phyloP scores from a whole-genome alignment of 2,888 invertebrate genomes.

The Orchestes rusci region DNA sequence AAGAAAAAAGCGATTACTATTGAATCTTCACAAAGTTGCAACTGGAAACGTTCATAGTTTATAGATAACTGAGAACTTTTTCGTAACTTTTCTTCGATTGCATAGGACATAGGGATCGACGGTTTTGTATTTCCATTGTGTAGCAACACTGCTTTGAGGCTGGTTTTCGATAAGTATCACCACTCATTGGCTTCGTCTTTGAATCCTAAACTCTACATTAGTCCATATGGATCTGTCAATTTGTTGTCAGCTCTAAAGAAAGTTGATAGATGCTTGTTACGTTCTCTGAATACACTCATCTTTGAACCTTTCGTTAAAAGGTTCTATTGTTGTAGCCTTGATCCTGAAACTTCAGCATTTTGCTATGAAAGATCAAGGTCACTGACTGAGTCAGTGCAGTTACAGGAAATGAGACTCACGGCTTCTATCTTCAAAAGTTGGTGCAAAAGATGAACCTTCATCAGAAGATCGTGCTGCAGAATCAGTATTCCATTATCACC shows the following conservation, averaged over 20 bases:
- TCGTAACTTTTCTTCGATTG: not conserved
- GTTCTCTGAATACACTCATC: not conserved
- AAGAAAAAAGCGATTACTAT: constrained; percentile 3
- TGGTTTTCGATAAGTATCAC: not conserved
- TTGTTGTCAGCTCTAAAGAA: not conserved
- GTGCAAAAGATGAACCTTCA: not conserved
- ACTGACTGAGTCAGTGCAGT: not conserved
- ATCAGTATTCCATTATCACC: not conserved
- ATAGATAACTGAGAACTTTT: too few species aligned
- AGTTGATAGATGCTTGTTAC: not conserved
- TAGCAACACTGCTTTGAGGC: constrained; percentile 1
- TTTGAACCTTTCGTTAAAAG: not conserved
- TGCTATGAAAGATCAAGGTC: not conserved
- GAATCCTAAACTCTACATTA: not conserved
- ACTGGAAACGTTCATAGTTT: constrained; percentile 2
- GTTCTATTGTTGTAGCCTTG: constrained; percentile 1
- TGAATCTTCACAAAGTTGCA: constrained; percentile 4
- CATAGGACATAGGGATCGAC: not conserved
- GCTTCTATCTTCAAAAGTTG: not conserved
- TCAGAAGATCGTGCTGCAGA: not conserved
- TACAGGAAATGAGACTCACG: not conserved
- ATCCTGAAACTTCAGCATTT: not conserved
- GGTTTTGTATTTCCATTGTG: constrained; percentile 1
- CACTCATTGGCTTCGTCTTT: not conserved
- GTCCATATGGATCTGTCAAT: not conserved